Conservation (phyloP, 2,888 invertebrate genomes). For the Eupithecia vulgata region DNA sequence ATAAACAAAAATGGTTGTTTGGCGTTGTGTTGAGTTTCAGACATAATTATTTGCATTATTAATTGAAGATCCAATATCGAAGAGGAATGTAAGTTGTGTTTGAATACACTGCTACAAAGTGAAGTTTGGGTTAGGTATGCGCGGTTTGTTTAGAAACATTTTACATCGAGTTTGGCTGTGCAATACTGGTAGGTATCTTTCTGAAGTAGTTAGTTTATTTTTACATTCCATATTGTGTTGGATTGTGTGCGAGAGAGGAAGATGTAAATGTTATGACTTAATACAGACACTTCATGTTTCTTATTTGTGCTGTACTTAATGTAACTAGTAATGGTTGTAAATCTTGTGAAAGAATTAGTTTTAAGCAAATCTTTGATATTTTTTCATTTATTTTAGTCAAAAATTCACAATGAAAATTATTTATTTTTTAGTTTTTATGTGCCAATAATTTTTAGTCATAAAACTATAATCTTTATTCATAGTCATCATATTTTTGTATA, state of each 20-base stretch:
- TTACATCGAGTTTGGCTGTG: neutral
- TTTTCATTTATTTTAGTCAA: constrained; percentile 11
- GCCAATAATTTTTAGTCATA: constrained; percentile 47
- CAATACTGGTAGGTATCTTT: neutral
- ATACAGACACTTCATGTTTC: neutral
- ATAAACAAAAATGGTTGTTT: no score
- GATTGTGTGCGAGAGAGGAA: neutral
- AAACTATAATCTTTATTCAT: constrained; percentile 35
- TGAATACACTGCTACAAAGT: no score
- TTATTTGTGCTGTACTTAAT: neutral
- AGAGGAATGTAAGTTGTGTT: no score
- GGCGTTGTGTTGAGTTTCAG: no score
- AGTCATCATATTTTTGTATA: constrained; percentile 46
- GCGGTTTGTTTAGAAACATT: no score
- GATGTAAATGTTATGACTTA: neutral
- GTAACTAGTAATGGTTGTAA: constrained; percentile 1
- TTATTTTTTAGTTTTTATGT: constrained; percentile 45
- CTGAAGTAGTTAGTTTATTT: neutral
- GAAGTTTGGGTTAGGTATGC: no score
- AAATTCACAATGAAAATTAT: constrained; percentile 37
- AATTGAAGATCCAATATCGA: no score
- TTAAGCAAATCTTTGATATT: constrained; percentile 10
- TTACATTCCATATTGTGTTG: neutral
- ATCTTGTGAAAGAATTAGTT: constrained; percentile 8
- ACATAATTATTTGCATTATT: no score